Evolutionary conservation across 2,113 vertebrate species (phyloP).

Genomic region (Microtus richardsoni): DNA sequence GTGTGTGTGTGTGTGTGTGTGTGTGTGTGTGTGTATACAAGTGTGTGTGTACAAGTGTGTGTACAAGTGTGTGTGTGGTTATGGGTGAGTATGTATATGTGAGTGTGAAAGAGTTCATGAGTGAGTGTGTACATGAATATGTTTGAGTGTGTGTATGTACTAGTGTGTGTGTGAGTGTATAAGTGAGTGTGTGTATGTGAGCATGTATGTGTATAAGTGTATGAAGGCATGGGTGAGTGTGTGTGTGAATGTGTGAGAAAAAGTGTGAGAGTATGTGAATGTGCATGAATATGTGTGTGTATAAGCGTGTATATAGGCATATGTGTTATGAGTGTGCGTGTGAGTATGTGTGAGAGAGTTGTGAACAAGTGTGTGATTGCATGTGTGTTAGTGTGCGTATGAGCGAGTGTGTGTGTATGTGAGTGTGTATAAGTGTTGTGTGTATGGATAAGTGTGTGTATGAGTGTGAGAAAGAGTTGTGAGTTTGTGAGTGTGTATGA

Average conservation of each 20-base stretch:
- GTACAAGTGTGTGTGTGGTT: neutral
- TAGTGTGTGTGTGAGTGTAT: no score
- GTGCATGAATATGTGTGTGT: accelerated
- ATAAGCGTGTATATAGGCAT: neutral
- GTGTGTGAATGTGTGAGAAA: neutral
- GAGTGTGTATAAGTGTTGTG: neutral
- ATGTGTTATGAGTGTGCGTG: neutral
- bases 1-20: no score
- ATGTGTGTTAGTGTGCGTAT: neutral
- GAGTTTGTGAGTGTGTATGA: accelerated
- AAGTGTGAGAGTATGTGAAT: no score
- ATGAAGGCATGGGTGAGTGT: accelerated
- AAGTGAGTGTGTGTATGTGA: no score
- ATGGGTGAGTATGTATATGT: neutral
- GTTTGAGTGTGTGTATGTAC: neutral
- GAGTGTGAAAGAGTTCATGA: accelerated
- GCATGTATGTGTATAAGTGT: neutral
- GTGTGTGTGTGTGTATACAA: neutral
- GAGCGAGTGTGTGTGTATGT: neutral
- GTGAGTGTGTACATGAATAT: neutral
- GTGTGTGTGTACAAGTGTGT: no score
- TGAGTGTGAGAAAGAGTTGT: neutral
- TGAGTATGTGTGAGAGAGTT: no score
- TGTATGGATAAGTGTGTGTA: no score
- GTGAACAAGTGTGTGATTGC: neutral